A percentile compares a stretch with the other conserved stretches of the same genome.
phyloP scores from a whole-genome alignment of 2,113 vertebrate species.

The Takifugu flavidus region DNA sequence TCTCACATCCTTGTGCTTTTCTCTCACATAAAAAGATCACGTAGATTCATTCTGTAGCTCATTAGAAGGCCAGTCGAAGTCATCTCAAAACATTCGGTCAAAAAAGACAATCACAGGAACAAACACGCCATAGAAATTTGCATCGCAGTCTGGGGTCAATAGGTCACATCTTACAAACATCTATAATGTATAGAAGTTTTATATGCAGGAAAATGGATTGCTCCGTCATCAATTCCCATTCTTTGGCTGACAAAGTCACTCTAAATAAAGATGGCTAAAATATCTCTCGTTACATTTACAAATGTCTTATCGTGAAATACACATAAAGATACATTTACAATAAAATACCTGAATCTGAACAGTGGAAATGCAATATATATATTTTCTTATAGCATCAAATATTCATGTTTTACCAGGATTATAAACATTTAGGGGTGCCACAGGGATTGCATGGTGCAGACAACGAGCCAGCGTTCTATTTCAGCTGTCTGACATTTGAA shows the following conservation, averaged over 20 bases:
- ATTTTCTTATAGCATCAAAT: slow-evolving; percentile 39
- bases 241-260: slow-evolving; percentile 76
- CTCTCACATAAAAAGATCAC: slow-evolving; percentile 44
- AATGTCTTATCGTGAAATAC: slow-evolving; percentile 60
- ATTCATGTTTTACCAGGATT: slow-evolving; percentile 37
- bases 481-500: slow-evolving; percentile 27
- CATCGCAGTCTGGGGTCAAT: slow-evolving; percentile 60
- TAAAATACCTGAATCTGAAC: slow-evolving; percentile 69
- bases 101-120: slow-evolving; percentile 56
- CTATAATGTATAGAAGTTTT: slow-evolving; percentile 39
- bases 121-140: slow-evolving; percentile 60
- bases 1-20: slow-evolving; percentile 63
- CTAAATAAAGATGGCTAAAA: slow-evolving; percentile 53
- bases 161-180: slow-evolving; percentile 58
- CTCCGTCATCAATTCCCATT: slow-evolving; percentile 59
- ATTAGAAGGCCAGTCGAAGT: slow-evolving; percentile 49
- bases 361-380: slow-evolving; percentile 58
- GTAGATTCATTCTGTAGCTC: slow-evolving; percentile 54
- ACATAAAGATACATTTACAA: slow-evolving; percentile 61
- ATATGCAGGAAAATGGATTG: slow-evolving; percentile 54
- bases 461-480: slow-evolving; percentile 54
- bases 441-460: slow-evolving; percentile 48
- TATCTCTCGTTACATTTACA: slow-evolving; percentile 53
- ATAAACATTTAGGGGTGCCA: slow-evolving; percentile 40
- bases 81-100: slow-evolving; percentile 67